Evolutionary conservation across 2,113 vertebrate species (phyloP).

Genomic region (Chascanopsetta lugubris): DNA sequence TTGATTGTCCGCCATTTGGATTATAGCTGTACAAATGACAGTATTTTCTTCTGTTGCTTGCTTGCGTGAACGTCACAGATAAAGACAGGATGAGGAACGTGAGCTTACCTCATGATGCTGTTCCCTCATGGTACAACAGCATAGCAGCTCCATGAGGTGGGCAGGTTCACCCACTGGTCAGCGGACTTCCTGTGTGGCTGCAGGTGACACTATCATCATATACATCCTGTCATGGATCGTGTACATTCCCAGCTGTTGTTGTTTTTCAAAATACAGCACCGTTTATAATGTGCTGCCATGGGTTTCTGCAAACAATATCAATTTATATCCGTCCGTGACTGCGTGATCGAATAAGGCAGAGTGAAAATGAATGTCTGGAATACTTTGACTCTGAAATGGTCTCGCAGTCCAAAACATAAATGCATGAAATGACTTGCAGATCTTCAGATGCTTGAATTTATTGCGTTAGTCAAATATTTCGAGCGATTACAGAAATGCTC

Average conservation of each 20-base stretch:
- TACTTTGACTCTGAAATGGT: conserved; percentile 22
- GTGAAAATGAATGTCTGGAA: conserved; percentile 22
- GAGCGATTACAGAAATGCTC: conserved; percentile 16
- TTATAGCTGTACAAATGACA: neutral
- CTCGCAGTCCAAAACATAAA: conserved; percentile 29
- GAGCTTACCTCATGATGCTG: conserved; percentile 26
- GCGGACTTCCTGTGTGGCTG: conserved; percentile 10
- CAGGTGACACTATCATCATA: conserved; percentile 12
- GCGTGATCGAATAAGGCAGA: neutral
- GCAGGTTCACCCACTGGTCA: conserved; percentile 28
- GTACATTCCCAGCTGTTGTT: neutral
- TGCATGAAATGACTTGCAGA: conserved; percentile 48
- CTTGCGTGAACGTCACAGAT: neutral
- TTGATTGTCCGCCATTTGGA: neutral
- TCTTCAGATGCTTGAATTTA: conserved; percentile 26
- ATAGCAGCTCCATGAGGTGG: conserved; percentile 16
- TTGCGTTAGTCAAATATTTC: conserved; percentile 28
- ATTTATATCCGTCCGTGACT: no score
- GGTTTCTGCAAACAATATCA: no score
- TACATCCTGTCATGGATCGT: neutral
- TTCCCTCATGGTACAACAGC: conserved; percentile 4
- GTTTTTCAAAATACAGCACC: neutral
- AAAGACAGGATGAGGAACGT: conserved; percentile 18
- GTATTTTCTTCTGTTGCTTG: neutral
- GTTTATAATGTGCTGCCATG: neutral